phyloP scores from a whole-genome alignment of 2,888 invertebrate species.

The Trilocha varians region DNA sequence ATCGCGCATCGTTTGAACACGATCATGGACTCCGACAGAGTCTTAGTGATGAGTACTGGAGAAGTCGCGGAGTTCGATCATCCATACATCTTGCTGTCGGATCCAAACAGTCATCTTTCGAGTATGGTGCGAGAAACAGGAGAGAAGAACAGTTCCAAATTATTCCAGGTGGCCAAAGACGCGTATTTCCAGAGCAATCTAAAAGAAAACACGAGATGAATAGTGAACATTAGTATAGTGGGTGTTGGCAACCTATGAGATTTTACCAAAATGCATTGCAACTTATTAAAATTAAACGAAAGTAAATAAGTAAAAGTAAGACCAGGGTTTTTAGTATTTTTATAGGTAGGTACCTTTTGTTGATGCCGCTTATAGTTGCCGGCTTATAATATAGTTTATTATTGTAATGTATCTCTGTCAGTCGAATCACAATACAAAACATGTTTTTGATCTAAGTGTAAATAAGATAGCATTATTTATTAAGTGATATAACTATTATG shows the following conservation, averaged over 20 bases:
- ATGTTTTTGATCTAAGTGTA: background rate
- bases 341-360: too few relatives aligned
- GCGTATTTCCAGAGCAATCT: conserved; percentile 48
- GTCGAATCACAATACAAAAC: background rate
- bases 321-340: too few relatives aligned
- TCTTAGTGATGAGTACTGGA: conserved; percentile 77
- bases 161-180: conserved; percentile 62
- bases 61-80: conserved; percentile 77
- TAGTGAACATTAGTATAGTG: too few relatives aligned
- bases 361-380: too few relatives aligned
- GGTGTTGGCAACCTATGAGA: too few relatives aligned
- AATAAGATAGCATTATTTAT: background rate
- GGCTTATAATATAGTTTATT: background rate
- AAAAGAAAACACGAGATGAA: conserved; percentile 40
- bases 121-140: conserved; percentile 76
- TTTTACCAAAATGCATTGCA: too few relatives aligned
- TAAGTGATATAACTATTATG: background rate
- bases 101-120: conserved; percentile 67
- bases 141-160: conserved; percentile 61
- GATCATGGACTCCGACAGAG: conserved; percentile 90
- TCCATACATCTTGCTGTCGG: conserved; percentile 71
- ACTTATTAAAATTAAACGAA: too few relatives aligned
- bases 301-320: too few relatives aligned
- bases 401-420: background rate
- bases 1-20: conserved; percentile 95